Conservation (phyloP, 2,797 vertebrate genomes). For the Iguana delicatissima region DNA sequence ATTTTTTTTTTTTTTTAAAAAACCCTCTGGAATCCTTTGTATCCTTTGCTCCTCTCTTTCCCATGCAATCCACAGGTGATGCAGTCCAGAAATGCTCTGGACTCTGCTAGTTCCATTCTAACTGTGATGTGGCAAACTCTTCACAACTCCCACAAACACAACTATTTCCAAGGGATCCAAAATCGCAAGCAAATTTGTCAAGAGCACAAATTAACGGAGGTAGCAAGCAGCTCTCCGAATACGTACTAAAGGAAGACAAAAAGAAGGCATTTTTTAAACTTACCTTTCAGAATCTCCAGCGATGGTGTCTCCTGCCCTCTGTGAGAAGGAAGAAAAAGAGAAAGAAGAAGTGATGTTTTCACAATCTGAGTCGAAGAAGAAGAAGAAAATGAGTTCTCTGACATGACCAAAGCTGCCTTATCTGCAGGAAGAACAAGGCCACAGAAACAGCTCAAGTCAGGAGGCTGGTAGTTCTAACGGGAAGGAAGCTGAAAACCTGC, state of each 20-base stretch:
- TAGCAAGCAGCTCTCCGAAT: neutral
- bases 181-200: accelerated
- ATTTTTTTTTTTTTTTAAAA: neutral
- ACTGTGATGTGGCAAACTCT: neutral
- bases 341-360: slow-evolving; percentile 69
- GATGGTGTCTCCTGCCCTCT: slow-evolving; percentile 82
- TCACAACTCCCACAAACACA: neutral
- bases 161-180: neutral
- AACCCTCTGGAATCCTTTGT: neutral
- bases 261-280: slow-evolving; percentile 37
- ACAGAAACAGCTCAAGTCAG: slow-evolving; percentile 55
- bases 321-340: slow-evolving; percentile 65
- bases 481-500: slow-evolving; percentile 63
- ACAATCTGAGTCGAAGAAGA: neutral
- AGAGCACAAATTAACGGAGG: neutral
- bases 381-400: slow-evolving; percentile 40
- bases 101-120: neutral
- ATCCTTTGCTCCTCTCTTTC: neutral
- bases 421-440: slow-evolving; percentile 2
- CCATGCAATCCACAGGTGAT: neutral
- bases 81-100: neutral
- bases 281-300: slow-evolving; percentile 83
- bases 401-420: neutral
- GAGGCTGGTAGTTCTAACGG: slow-evolving; percentile 12
- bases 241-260: neutral